These are phyloP conservation scores for Dicerorhinus sumatrensis DNA, from an alignment of 2,113 vertebrate genomes.

Conservation along the genomic window DNA sequence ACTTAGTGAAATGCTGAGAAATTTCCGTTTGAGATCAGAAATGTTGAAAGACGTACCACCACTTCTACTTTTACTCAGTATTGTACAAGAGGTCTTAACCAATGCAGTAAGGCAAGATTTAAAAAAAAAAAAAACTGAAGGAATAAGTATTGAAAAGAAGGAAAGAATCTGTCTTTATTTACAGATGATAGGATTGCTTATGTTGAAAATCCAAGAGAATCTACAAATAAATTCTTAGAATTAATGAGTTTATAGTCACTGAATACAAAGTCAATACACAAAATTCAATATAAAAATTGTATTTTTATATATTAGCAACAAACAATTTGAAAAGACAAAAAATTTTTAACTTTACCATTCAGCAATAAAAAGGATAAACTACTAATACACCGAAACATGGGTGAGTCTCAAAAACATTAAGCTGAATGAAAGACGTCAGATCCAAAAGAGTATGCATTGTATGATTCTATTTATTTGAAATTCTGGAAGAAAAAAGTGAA, in stretches of 20 bases:
- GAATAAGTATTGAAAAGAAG: neutral
- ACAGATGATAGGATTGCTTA: neutral
- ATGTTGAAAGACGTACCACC: neutral
- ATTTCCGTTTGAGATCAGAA: neutral
- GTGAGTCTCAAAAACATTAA: neutral
- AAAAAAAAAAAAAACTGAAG: neutral
- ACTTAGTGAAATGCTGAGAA: neutral
- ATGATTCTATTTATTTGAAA: neutral
- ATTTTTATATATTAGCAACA: neutral
- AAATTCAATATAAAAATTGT: slow-evolving; percentile 2
- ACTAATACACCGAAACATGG: neutral
- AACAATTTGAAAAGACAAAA: neutral
- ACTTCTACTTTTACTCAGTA: neutral
- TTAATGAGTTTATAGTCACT: neutral
- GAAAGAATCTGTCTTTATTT: neutral
- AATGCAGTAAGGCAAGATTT: neutral
- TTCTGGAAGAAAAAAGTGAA: neutral
- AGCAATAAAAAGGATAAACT: neutral
- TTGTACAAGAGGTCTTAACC: neutral
- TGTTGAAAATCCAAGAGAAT: neutral
- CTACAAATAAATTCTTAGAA: neutral
- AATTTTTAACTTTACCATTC: neutral
- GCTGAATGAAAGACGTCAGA: neutral
- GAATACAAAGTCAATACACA: neutral
- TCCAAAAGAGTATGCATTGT: neutral